Conservation (phyloP, 2,797 vertebrate species). For the Argyrosomus regius region DNA sequence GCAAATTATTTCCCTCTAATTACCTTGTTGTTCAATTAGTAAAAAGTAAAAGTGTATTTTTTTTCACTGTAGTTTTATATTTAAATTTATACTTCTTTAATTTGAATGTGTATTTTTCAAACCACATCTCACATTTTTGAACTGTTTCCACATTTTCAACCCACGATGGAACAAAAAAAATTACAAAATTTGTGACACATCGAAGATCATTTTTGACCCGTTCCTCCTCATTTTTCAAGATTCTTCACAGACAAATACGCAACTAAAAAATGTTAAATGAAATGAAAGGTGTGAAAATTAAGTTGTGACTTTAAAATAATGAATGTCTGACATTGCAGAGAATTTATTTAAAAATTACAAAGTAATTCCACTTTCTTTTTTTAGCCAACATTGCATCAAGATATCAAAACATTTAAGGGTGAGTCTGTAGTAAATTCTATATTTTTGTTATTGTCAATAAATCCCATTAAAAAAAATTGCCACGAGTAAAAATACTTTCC, state of each 20-base stretch:
- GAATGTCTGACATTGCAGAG: neutral
- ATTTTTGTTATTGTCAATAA: neutral
- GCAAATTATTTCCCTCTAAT: neutral
- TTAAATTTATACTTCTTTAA: neutral
- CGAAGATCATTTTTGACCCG: neutral
- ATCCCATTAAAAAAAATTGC: neutral
- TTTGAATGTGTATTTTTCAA: neutral
- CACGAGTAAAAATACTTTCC: neutral
- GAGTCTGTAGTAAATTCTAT: neutral
- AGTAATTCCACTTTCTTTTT: neutral
- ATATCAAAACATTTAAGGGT: neutral
- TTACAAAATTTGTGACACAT: neutral
- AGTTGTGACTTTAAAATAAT: neutral
- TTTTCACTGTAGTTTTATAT: neutral
- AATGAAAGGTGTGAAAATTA: neutral
- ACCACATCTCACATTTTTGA: no score
- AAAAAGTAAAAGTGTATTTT: no score
- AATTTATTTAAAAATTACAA: neutral
- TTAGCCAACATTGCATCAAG: neutral
- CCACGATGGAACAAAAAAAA: no score
- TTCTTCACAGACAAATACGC: neutral
- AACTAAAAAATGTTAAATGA: neutral
- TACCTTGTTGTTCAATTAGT: neutral
- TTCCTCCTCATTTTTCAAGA: neutral
- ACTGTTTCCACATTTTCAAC: neutral